Conservation (phyloP, 2,797 vertebrate species). For the Molossus molossus region DNA sequence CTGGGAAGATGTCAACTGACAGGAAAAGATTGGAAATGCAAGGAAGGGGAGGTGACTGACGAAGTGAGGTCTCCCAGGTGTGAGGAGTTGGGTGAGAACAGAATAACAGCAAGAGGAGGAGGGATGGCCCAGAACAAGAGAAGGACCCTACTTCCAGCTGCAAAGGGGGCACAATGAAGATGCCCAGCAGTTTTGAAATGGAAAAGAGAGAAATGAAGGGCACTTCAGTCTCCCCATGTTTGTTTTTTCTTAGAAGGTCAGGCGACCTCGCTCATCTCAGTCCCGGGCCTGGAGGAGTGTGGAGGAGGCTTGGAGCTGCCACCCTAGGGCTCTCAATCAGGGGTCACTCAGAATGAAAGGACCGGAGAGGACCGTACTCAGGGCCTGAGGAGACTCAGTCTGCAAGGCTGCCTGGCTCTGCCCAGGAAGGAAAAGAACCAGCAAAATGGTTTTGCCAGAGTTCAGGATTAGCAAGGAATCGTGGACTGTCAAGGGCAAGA, state of each 20-base stretch:
- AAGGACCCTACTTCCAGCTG: background rate
- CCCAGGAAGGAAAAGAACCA: background rate
- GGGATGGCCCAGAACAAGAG: conserved; percentile 4
- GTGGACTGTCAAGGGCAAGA: background rate
- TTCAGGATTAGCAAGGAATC: background rate
- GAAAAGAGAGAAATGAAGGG: background rate
- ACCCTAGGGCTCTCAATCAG: background rate
- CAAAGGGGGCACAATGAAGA: background rate
- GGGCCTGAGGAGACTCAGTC: background rate
- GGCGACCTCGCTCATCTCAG: background rate
- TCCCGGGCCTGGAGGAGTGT: background rate
- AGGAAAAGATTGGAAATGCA: conserved; percentile 73
- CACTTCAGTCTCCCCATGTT: background rate
- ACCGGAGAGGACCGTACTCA: background rate
- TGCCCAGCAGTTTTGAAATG: background rate
- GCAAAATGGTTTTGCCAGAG: background rate
- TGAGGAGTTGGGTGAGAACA: conserved; percentile 39
- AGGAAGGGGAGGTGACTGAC: conserved; percentile 65
- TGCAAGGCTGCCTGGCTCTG: background rate
- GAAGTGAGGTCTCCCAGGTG: conserved; percentile 40
- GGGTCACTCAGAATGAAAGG: background rate
- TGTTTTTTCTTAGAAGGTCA: conserved; percentile 36
- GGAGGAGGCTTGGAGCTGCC: background rate
- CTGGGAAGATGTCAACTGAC: conserved; percentile 78
- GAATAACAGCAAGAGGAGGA: conserved; percentile 28